Evolutionary conservation across 1,140 invertebrate genomes (phyloP), one percentile per base, ranked within the genome.

Genomic region (Fopius arisanus): DNA sequence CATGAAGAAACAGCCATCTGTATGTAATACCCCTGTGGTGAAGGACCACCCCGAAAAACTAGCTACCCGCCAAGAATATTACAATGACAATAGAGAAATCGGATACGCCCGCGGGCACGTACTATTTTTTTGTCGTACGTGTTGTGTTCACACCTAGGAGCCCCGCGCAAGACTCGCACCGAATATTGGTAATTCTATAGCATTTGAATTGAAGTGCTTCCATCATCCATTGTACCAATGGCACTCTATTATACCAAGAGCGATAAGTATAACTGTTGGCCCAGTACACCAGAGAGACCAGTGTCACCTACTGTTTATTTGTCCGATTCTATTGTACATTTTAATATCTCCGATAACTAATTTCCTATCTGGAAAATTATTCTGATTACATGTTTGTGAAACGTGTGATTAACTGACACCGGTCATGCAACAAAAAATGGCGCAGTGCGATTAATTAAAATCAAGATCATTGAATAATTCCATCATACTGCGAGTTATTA

Each of bases 31-130:
- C 84, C 85, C 85, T 84, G 84, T 79, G 83, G 86, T 82, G 82
- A 80, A 73, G 82, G 33, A 80, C 86, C 86, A 84, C 85, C 86
- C 85, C 80, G 29, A 81, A 87, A 87, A 87, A 87, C 86, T 86
- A 65, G 80, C 81, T 77, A 80, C 85, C 83, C 82, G 82, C 78
- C 81, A 84, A 83, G 79, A 83, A 86, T 68, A 88, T 88, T 87
- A 87, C 84, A 88, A 88, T 88, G 82, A 88, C 86, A 88, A 88
- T 87, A 76, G 76, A 73, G 85, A 87, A 88, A 88, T 86, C 80
- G 80, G 85, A 88, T 84, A 80, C 81, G 84, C 86, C 86, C 77
- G 80, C 78, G 84, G 86, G 84, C 83, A 84, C 79, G 74, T 78
- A 82, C 79, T 79, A 74, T 80, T 79, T 81, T 78, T 75, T 75